Conservation (phyloP, 2,888 invertebrate genomes). For the Erebia epiphron region DNA sequence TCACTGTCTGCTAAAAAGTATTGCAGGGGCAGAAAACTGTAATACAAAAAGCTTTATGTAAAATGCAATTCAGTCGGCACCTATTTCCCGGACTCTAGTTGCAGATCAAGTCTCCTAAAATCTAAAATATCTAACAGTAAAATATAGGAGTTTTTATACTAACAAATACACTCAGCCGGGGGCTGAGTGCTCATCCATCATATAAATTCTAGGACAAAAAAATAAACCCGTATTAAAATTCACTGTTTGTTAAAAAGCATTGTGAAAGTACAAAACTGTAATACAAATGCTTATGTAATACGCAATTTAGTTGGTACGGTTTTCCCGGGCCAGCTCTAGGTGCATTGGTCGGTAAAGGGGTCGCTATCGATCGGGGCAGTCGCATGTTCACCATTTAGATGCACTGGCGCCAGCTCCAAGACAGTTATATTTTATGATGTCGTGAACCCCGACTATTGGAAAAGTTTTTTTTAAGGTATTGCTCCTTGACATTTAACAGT, state of each 20-base stretch:
- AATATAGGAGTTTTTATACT: no score
- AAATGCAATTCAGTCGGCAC: no score
- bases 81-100: no score
- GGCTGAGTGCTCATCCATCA: slow-evolving; percentile 8
- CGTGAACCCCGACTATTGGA: slow-evolving; percentile 17
- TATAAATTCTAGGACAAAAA: background rate
- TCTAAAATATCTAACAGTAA: no score
- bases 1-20: background rate
- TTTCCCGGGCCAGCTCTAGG: slow-evolving; percentile 68
- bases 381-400: slow-evolving; percentile 50
- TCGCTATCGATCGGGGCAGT: slow-evolving; percentile 73
- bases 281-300: slow-evolving; percentile 52
- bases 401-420: slow-evolving; percentile 50
- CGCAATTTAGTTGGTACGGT: slow-evolving; percentile 45
- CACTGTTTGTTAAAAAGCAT: background rate
- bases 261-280: slow-evolving; percentile 15
- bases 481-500: background rate
- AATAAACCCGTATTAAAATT: slow-evolving; percentile 5
- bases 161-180: background rate
- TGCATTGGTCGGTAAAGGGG: slow-evolving; percentile 80
- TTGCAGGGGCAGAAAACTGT: slow-evolving; percentile 7
- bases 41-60: no score
- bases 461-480: slow-evolving; percentile 13
- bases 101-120: no score
- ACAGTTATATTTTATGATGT: slow-evolving; percentile 43